Conservation (phyloP, 2,797 vertebrate genomes). For the Liasis olivaceus region DNA sequence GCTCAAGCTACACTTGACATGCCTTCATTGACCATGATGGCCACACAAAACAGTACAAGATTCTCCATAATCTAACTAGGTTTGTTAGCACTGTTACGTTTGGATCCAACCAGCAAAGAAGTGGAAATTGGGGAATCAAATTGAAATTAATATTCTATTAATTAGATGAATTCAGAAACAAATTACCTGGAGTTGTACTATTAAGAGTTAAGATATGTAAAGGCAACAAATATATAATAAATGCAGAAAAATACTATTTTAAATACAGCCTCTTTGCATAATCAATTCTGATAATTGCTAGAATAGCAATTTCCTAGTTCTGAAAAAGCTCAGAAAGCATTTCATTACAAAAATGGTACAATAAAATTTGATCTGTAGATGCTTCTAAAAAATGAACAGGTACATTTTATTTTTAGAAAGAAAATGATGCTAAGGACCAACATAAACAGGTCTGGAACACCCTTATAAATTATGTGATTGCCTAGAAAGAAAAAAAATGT, state of each 20-base stretch:
- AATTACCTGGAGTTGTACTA: background rate
- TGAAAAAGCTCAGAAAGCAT: background rate
- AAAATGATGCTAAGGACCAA: background rate
- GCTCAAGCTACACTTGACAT: background rate
- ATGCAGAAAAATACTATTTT: background rate
- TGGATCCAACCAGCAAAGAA: background rate
- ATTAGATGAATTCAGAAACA: background rate
- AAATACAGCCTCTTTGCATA: slow-evolving; percentile 6
- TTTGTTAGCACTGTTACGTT: background rate
- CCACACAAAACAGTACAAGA: background rate
- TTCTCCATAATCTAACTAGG: background rate
- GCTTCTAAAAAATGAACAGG: background rate
- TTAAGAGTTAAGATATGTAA: background rate
- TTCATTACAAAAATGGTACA: background rate
- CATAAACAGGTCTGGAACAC: background rate
- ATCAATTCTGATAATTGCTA: background rate
- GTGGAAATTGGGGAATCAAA: background rate
- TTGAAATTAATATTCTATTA: background rate
- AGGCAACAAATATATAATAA: background rate
- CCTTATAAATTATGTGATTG: background rate
- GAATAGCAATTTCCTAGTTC: background rate
- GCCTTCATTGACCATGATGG: background rate
- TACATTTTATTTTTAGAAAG: background rate
- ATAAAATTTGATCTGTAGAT: background rate
- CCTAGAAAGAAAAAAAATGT: background rate